Conservation (phyloP, 2,888 invertebrate genomes). For the Xestoiulus laeticollis region DNA sequence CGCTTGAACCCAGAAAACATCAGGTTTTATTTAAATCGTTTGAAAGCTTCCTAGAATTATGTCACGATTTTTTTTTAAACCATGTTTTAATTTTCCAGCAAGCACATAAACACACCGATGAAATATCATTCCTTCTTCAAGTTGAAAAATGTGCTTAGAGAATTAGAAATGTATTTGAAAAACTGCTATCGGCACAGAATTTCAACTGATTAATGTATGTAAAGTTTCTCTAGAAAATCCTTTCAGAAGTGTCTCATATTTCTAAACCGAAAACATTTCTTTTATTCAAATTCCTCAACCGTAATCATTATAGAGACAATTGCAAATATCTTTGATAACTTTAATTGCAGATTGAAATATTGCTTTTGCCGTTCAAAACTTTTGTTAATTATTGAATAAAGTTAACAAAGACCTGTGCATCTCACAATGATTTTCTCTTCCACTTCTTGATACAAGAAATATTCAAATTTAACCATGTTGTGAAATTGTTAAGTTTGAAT, state of each 20-base stretch:
- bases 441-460: neutral
- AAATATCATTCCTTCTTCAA: neutral
- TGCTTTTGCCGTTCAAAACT: neutral
- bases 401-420: neutral
- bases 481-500: slow-evolving; percentile 11
- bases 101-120: neutral
- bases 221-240: neutral
- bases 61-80: neutral
- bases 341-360: neutral
- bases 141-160: neutral
- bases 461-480: neutral
- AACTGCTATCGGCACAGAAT: neutral
- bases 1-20: neutral
- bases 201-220: neutral
- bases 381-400: neutral
- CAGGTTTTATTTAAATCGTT: neutral
- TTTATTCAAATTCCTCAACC: neutral
- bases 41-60: neutral
- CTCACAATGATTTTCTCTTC: neutral
- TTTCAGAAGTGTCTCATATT: neutral
- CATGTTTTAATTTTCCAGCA: neutral
- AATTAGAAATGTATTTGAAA: neutral
- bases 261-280: neutral
- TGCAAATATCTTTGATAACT: neutral
- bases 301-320: neutral